Conservation (phyloP, 1,140 invertebrate genomes). For the Trichomalopsis sarcophagae region DNA sequence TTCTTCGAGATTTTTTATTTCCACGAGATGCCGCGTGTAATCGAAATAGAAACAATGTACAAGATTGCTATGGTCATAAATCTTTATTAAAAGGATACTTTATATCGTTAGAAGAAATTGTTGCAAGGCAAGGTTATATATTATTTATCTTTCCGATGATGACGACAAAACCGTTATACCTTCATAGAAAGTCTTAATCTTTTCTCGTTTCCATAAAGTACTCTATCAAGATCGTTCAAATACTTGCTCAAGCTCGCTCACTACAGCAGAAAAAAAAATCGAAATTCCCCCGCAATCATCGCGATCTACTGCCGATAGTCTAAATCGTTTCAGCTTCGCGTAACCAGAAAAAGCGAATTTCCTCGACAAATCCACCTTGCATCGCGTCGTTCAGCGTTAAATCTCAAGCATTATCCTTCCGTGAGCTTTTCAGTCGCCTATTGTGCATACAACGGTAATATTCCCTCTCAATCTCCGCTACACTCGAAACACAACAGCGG, state of each 20-base stretch:
- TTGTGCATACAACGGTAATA: constrained; percentile 36
- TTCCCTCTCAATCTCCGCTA: not conserved
- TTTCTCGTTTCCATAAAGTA: not conserved
- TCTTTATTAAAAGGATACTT: not conserved
- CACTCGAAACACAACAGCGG: constrained; percentile 1
- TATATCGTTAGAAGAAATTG: not conserved
- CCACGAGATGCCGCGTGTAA: not conserved
- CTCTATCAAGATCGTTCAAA: not conserved
- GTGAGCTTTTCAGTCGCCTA: not conserved
- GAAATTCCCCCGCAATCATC: not conserved
- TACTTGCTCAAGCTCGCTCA: not conserved
- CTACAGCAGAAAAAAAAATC: not conserved
- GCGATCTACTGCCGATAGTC: constrained; percentile 21
- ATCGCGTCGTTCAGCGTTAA: constrained; percentile 6
- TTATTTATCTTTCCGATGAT: not conserved
- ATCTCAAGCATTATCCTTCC: not conserved
- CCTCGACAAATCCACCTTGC: constrained; percentile 15
- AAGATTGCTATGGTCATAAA: not conserved
- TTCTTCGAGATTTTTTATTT: not conserved
- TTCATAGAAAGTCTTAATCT: not conserved
- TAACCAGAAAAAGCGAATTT: not conserved
- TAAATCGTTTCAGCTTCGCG: not conserved
- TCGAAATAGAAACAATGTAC: not conserved
- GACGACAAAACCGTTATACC: not conserved
- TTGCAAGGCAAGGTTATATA: not conserved